phyloP scores from a whole-genome alignment of 2,888 invertebrate species.

The Euspilapteryx auroguttella region DNA sequence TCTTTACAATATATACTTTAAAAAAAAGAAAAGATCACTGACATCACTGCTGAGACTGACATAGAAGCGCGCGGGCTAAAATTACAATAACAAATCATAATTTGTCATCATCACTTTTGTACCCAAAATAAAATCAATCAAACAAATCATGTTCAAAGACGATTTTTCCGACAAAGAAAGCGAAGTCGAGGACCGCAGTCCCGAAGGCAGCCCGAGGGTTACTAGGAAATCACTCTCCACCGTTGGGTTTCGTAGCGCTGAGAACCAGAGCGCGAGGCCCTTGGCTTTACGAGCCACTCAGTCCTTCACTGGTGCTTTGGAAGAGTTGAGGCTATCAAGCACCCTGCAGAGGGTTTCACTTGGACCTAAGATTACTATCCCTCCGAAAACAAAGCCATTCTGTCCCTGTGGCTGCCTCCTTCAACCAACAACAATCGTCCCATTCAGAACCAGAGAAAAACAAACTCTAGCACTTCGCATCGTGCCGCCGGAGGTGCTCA shows the following conservation, averaged over 20 bases:
- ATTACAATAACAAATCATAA: too few species aligned
- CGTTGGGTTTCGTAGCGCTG: conserved; percentile 33
- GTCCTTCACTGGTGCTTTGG: conserved; percentile 42
- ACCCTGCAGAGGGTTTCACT: conserved; percentile 39
- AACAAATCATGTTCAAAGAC: conserved; percentile 37
- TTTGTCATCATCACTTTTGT: too few species aligned
- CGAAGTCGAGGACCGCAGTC: conserved; percentile 35
- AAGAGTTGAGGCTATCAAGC: conserved; percentile 32
- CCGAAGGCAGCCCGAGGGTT: conserved; percentile 30
- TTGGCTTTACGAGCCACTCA: conserved; percentile 42
- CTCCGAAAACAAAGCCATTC: conserved; percentile 25
- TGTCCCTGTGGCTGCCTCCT: conserved; percentile 48
- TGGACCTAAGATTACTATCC: conserved; percentile 25
- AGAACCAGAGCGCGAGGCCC: conserved; percentile 33
- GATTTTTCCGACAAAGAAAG: conserved; percentile 46
- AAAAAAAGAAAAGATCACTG: too few species aligned
- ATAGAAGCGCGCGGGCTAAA: too few species aligned
- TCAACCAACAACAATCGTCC: conserved; percentile 25
- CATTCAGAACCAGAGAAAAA: conserved; percentile 43
- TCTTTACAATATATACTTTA: too few species aligned
- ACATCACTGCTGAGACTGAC: too few species aligned
- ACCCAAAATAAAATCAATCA: conserved; percentile 10
- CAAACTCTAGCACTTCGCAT: conserved; percentile 40
- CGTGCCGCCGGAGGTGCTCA: conserved; percentile 54
- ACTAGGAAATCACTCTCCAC: conserved; percentile 46